Evolutionary conservation across 2,113 vertebrate genomes (phyloP), one percentile per base, ranked within the genome.

Genomic region (Nannobrachium achirus): DNA sequence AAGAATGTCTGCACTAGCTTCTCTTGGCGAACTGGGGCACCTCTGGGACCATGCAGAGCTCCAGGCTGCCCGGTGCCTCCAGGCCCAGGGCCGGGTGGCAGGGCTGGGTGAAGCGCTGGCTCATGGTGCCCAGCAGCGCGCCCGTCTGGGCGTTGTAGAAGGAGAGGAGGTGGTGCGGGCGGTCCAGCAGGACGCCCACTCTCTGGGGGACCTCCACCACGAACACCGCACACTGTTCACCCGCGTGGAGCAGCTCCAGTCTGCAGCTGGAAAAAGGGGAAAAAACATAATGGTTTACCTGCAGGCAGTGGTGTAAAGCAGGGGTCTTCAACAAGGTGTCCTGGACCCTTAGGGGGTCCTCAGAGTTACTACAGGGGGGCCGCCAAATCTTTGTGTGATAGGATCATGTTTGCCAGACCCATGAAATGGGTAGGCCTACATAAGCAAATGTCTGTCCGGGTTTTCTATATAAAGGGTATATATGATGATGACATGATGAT

Each of bases 141-240:
- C 95, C 95, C 0, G 80, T 96, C 41, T 93, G 92, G 0, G 94
- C 93, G 0, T 99, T 95, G 83, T 95, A 95, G 90, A 99, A 99
- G 15, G 93, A 86, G 1, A 99, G 91, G 19, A 86, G 89, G 50
- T 95, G 91, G 0, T 63, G 68, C n/a, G 44, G 88, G 76, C 93
- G 95, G 88, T 99, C 95, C 89, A 99, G 80, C 20, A 99, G 91
- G 50, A 94, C 90, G 11, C 97, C 96, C 14, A 99, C 93, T 19
- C 93, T 89, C 69, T 85, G 62, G 0, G 90, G 93, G 0, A 69
- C 84, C 60, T 95, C 95, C 0, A 90, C 93, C 79, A 95, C 91
- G 0, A 89, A 90, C 40, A 98, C 86, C 0, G 93, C 90, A 0
- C 94, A 93, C 84, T 92, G 84, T 2, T 93, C 67, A 13, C 89